Percentiles rank a stretch among this genome's conserved stretches.
These are phyloP conservation scores for Nylanderia fulva DNA, from an alignment of 1,140 invertebrate species.

Conservation along the genomic window DNA sequence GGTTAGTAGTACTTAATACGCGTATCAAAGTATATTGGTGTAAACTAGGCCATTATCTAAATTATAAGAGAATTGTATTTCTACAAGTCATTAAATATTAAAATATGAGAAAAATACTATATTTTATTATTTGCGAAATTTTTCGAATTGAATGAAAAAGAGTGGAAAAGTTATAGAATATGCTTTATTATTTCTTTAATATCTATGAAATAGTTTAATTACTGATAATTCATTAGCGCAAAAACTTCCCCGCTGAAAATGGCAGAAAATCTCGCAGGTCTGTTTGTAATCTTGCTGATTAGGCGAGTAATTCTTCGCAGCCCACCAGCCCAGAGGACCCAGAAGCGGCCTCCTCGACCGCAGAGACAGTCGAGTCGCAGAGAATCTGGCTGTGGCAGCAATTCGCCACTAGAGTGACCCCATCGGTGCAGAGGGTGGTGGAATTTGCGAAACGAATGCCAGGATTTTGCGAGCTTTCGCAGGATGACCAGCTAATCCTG, in stretches of 20 bases:
- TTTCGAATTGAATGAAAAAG: background rate
- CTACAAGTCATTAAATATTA: background rate
- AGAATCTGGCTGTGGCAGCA: slow-evolving; percentile 92
- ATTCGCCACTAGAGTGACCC: slow-evolving; percentile 92
- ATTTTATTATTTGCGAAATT: background rate
- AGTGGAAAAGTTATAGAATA: background rate
- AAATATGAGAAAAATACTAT: background rate
- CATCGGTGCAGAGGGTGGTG: slow-evolving; percentile 95
- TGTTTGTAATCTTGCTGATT: slow-evolving; percentile 72
- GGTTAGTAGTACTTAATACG: too few relatives aligned
- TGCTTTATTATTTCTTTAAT: background rate
- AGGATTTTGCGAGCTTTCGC: slow-evolving; percentile 94
- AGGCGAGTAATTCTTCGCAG: slow-evolving; percentile 78
- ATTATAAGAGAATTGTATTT: background rate
- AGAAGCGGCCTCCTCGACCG: slow-evolving; percentile 89
- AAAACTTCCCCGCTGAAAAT: slow-evolving; percentile 72
- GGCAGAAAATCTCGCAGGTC: slow-evolving; percentile 61
- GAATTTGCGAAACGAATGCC: slow-evolving; percentile 97
- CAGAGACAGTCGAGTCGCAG: slow-evolving; percentile 89
- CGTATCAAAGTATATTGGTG: too few relatives aligned
- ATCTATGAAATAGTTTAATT: slow-evolving; percentile 31
- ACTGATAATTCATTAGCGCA: slow-evolving; percentile 9
- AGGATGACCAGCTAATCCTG: slow-evolving; percentile 97
- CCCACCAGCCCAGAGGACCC: slow-evolving; percentile 85
- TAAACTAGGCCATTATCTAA: too few relatives aligned